Conservation (phyloP, 2,888 invertebrate species). For the Ophion ventricosus region DNA sequence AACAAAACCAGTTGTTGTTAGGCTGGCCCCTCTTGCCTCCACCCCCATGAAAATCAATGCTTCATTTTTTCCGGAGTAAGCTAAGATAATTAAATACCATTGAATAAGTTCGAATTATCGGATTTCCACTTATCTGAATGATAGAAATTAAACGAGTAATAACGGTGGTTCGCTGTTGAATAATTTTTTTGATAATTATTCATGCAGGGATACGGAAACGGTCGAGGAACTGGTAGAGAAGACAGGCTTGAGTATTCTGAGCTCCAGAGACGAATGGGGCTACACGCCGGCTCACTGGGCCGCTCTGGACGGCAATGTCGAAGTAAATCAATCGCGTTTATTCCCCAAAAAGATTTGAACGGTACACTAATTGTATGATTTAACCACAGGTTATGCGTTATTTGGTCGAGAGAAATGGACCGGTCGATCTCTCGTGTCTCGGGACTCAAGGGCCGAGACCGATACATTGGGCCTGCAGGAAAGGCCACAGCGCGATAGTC, state of each 20-base stretch:
- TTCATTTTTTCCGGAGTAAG: too few relatives aligned
- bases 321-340: constrained; percentile 81
- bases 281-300: constrained; percentile 98
- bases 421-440: constrained; percentile 93
- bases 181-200: not conserved
- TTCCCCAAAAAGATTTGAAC: not conserved
- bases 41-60: too few relatives aligned
- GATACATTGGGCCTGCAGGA: constrained; percentile 97
- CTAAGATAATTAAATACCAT: too few relatives aligned
- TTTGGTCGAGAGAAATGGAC: constrained; percentile 92
- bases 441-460: constrained; percentile 95
- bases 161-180: too few relatives aligned
- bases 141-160: too few relatives aligned
- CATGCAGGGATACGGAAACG: constrained; percentile 90
- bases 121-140: too few relatives aligned
- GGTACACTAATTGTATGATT: constrained; percentile 1
- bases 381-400: constrained; percentile 88
- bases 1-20: too few relatives aligned
- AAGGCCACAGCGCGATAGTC: constrained; percentile 95
- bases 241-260: constrained; percentile 88
- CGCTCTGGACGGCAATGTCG: constrained; percentile 94
- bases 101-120: too few relatives aligned
- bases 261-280: constrained; percentile 94
- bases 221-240: constrained; percentile 94
- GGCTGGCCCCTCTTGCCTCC: too few relatives aligned